A percentile compares a stretch with the other conserved stretches of the same genome.
phyloP scores from a whole-genome alignment of 2,888 invertebrate species.

The Pachycephus smyrnensis region DNA sequence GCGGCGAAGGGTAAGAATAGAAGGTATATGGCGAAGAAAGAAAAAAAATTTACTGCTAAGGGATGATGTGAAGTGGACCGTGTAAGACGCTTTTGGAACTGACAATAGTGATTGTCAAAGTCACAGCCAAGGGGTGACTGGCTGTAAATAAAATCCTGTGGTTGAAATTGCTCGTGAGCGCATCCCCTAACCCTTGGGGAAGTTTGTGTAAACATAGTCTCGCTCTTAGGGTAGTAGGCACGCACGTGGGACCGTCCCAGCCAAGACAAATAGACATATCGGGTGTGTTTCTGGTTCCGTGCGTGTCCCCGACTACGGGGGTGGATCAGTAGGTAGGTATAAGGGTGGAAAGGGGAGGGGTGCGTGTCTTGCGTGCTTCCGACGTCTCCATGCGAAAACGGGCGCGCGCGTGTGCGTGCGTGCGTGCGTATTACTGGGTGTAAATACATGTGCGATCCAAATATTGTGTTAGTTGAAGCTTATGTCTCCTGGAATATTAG shows the following conservation, averaged over 20 bases:
- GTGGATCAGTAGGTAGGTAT: neutral
- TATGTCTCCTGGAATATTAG: conserved; percentile 29
- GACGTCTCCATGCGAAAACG: no score
- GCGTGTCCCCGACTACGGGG: neutral
- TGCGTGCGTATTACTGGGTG: neutral
- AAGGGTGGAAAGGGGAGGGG: neutral
- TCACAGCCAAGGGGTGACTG: neutral
- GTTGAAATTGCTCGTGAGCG: conserved; percentile 7
- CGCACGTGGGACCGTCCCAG: neutral
- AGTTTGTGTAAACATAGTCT: neutral
- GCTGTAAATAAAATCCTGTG: conserved; percentile 5
- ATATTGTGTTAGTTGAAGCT: conserved; percentile 41
- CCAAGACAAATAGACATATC: neutral
- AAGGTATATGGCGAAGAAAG: no score
- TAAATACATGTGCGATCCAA: conserved; percentile 27
- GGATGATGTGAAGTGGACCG: neutral
- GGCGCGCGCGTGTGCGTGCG: neutral
- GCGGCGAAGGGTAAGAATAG: no score
- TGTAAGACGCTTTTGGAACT: neutral
- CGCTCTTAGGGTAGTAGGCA: neutral
- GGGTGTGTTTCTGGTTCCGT: neutral
- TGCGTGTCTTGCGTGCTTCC: neutral
- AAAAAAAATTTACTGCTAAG: neutral
- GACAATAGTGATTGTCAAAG: neutral
- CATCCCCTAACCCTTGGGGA: neutral